Conservation (phyloP, 2,113 vertebrate genomes). For the Mohoua ochrocephala region DNA sequence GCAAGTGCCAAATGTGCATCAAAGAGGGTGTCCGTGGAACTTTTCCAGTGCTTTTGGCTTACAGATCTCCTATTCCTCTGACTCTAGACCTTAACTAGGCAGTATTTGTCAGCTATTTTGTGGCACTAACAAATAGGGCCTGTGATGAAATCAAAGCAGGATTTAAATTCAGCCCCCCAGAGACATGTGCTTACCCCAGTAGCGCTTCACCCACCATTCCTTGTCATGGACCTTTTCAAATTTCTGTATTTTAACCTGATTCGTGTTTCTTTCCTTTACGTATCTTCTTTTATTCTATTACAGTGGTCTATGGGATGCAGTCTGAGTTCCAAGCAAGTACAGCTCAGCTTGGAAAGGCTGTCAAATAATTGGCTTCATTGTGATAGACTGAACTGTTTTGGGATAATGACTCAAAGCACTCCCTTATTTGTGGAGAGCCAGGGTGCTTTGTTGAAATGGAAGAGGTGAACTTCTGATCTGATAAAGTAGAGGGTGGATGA, state of each 20-base stretch:
- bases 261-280: background rate
- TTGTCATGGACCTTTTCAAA: background rate
- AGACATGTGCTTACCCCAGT: background rate
- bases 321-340: background rate
- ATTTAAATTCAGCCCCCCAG: background rate
- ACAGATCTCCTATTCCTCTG: background rate
- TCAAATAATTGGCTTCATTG: background rate
- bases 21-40: background rate
- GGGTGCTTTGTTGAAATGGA: background rate
- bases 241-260: background rate
- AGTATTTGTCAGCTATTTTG: background rate
- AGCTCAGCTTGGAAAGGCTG: background rate
- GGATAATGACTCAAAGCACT: background rate
- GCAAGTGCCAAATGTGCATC: background rate
- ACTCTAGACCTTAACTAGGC: background rate
- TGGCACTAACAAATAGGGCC: background rate
- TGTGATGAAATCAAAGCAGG: background rate
- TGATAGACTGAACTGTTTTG: background rate
- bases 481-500: background rate
- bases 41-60: background rate
- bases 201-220: background rate
- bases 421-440: background rate
- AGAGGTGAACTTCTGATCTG: background rate
- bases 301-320: background rate
- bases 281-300: background rate